Evolutionary conservation across 2,113 vertebrate genomes (phyloP).

Genomic region (Ciconia stormi): DNA sequence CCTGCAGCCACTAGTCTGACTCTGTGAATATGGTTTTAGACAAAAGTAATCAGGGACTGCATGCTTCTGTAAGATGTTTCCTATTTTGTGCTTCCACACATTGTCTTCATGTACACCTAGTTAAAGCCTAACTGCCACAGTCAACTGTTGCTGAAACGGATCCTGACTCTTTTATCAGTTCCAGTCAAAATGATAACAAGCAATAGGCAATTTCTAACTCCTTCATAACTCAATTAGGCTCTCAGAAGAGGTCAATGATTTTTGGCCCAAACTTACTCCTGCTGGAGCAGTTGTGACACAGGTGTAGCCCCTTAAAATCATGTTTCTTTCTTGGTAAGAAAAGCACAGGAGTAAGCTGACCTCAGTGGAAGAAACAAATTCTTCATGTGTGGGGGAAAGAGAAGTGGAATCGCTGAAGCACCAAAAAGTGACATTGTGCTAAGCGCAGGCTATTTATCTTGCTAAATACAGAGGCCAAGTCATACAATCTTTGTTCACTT

Average conservation of each 20-base stretch:
- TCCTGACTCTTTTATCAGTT: background rate
- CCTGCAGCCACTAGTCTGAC: background rate
- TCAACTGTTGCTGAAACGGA: background rate
- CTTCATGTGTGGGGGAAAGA: background rate
- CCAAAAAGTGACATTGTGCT: background rate
- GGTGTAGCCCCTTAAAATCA: background rate
- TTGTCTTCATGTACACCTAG: background rate
- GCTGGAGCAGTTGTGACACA: background rate
- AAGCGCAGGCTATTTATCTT: conserved; percentile 36
- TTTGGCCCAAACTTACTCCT: background rate
- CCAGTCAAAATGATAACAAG: background rate
- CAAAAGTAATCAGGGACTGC: background rate
- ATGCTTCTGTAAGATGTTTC: background rate
- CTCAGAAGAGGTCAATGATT: background rate
- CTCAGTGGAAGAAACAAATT: background rate
- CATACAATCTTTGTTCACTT: conserved; percentile 33
- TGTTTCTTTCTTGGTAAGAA: background rate
- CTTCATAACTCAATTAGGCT: background rate
- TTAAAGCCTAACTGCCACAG: background rate
- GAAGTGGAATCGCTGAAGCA: background rate
- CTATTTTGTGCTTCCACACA: background rate
- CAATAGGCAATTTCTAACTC: background rate
- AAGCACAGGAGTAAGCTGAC: background rate
- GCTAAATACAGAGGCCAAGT: conserved; percentile 14
- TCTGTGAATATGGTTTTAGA: background rate